Percentiles rank a stretch among this genome's conserved stretches.
Evolutionary conservation across 2,113 vertebrate species (phyloP).

Genomic region (Passer domesticus): DNA sequence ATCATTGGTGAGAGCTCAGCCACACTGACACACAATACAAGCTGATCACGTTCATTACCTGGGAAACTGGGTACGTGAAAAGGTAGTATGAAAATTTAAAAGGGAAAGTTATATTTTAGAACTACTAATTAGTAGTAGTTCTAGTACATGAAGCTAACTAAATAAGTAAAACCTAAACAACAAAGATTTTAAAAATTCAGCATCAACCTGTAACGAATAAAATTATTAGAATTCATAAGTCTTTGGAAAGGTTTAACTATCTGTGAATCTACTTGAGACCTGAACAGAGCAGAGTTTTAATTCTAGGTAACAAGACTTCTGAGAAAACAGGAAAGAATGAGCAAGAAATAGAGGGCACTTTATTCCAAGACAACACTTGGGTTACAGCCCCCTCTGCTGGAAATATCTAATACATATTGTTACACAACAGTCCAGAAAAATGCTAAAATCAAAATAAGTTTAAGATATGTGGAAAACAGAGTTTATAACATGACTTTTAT

Average conservation of each 20-base stretch:
- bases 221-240: neutral
- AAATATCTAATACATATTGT: neutral
- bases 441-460: neutral
- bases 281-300: neutral
- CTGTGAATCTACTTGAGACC: neutral
- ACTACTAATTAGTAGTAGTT: neutral
- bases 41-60: neutral
- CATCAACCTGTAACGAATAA: neutral
- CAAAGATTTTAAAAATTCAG: neutral
- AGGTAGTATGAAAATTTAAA: neutral
- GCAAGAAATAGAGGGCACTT: neutral
- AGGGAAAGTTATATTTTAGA: neutral
- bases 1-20: neutral
- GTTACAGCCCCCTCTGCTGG: conserved; percentile 40
- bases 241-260: neutral
- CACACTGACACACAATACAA: neutral
- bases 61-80: neutral
- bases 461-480: neutral
- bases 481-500: neutral
- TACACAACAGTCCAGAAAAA: neutral
- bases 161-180: neutral
- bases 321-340: neutral
- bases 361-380: neutral
- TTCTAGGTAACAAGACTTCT: neutral
- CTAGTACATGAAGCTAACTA: neutral